Evolutionary conservation across 2,888 invertebrate species (phyloP).

Genomic region (Uropetala carovei): DNA sequence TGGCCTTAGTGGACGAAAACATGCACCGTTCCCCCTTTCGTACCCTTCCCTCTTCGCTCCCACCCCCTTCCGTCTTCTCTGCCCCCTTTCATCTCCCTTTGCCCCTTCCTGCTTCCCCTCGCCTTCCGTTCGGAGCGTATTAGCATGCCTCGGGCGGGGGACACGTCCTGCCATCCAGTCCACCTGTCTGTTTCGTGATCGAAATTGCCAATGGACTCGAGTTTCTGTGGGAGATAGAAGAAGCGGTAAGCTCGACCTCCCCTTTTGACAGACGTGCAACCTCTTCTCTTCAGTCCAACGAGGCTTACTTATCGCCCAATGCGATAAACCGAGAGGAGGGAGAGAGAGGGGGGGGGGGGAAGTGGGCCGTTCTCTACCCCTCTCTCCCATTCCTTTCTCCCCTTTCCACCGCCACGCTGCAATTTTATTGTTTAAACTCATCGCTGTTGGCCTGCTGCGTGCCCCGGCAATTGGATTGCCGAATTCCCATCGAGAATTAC

Average conservation of each 20-base stretch:
- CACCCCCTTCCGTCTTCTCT: background rate
- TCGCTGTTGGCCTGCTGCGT: too few species aligned
- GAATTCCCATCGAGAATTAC: too few species aligned
- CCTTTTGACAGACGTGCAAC: background rate
- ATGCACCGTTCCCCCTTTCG: background rate
- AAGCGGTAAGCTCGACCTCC: background rate
- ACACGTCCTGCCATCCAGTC: constrained; percentile 42
- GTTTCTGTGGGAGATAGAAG: background rate
- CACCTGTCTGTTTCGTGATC: constrained; percentile 43
- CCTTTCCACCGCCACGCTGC: background rate
- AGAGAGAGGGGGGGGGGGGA: too few species aligned
- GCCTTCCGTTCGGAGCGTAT: background rate
- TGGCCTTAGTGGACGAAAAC: background rate
- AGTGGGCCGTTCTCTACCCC: too few species aligned
- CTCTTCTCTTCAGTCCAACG: background rate
- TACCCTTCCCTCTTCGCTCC: too few species aligned
- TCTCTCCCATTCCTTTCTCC: too few species aligned
- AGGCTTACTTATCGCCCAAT: background rate
- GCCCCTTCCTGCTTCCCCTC: background rate
- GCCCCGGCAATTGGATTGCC: too few species aligned
- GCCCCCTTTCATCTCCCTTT: background rate
- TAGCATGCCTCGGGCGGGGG: constrained; percentile 1
- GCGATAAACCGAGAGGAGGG: background rate
- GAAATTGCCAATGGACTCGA: constrained; percentile 17
- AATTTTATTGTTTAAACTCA: too few species aligned